These are phyloP conservation scores for Dendrophyllia cribrosa DNA, from an alignment of 64 coral and sea anemone species.

Conservation along the genomic window DNA sequence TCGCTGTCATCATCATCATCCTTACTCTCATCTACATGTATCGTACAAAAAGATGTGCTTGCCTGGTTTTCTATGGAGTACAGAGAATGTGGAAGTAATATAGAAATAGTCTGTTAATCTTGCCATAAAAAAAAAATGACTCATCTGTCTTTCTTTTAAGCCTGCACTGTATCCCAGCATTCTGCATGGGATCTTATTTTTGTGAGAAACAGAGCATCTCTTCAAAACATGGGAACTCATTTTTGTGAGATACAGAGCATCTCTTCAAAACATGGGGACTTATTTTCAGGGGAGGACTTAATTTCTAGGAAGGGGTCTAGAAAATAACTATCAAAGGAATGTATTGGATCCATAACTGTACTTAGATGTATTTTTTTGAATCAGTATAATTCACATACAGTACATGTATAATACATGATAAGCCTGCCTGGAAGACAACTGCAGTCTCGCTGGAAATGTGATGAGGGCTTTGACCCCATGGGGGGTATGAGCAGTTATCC, in stretches of 20 bases:
- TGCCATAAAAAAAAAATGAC: not conserved
- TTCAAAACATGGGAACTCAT: not conserved
- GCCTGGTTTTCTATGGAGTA: constrained; percentile 12
- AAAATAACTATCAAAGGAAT: no score
- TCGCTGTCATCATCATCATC: not conserved
- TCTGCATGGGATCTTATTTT: not conserved
- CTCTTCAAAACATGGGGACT: not conserved
- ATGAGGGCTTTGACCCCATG: no score
- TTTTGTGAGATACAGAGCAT: not conserved
- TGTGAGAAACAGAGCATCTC: not conserved
- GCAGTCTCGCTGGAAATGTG: no score
- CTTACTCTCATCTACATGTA: constrained; percentile 10
- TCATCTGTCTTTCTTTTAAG: not conserved
- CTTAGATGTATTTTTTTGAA: no score
- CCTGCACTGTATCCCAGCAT: not conserved
- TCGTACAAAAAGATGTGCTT: not conserved
- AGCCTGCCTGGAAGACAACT: no score
- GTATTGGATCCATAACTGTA: not conserved
- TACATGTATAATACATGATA: no score
- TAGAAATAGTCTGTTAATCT: not conserved
- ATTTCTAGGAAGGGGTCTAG: not conserved
- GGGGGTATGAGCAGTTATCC: not conserved
- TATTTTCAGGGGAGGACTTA: not conserved
- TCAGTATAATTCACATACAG: no score
- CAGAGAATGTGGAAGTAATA: not conserved